Base-by-base conservation (phyloP, 2,888 invertebrate genomes). In the Plebejus melissa region DNA sequence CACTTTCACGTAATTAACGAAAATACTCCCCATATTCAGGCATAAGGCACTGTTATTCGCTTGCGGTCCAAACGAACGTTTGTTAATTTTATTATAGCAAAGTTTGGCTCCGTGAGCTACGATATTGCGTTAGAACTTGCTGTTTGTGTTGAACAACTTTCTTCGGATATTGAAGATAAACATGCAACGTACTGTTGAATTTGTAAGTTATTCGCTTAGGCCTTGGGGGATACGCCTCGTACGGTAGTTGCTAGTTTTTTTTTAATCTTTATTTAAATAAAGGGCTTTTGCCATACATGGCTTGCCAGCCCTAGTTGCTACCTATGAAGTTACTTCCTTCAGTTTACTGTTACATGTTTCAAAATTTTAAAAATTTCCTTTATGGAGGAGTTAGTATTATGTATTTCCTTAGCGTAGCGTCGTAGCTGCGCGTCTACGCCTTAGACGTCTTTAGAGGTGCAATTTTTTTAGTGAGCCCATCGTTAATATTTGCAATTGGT, bases 51-150 rank as follows among this genome's bases (percentile, higher is more conserved):
- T 46, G 13, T 50, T 22, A 71, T 46, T 69, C 13, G 69, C 16
- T 69, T 46, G 46, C 22, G 71, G 28, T 28, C 71, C 54, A 54
- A 72, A 54, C 32, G 32, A 72, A 72, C 54, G 22, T 50, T 72
- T 36, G 54, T 72, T 72, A 72, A 72, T 72, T 50, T 36, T 72
- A 72, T 72, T 72, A 72, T 7, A 32, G 72, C 28, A 41, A 54
- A 72, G 72, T 72, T 72, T 4, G 28, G 28, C 50, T 72, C 54
- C 28, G 54, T 72, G 72, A 72, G 13, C 32, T 32, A 28, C 54
- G 13, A 50, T 72, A 71, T 71, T 50, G 72, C 54, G 72, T 50
- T 54, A 50, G 72, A 32, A 50, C 32, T 16, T 28, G 46, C 54
- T 72, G 16, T 72, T 72, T 50, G 72, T 54, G 28, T 72, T 50